Conservation (phyloP, 2,888 invertebrate genomes). For the Carabus problematicus region DNA sequence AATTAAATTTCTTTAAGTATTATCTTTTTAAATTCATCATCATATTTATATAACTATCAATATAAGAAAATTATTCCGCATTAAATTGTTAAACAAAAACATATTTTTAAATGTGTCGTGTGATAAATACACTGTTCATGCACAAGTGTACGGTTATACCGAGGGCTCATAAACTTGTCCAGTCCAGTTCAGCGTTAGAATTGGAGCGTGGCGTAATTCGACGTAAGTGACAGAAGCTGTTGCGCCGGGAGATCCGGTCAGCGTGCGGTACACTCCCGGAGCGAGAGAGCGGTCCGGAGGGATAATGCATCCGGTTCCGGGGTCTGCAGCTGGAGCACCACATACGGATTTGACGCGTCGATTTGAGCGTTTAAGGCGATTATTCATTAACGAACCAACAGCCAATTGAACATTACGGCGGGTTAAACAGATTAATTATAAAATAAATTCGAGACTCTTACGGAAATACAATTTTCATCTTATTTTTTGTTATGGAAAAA, state of each 20-base stretch:
- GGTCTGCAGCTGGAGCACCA: neutral
- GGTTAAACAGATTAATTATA: neutral
- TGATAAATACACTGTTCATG: no score
- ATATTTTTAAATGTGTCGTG: no score
- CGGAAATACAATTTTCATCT: neutral
- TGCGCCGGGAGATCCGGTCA: conserved; percentile 16
- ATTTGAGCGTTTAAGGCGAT: conserved; percentile 8
- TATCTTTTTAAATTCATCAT: no score
- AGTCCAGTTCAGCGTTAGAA: neutral
- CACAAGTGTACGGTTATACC: no score
- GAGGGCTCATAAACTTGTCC: no score
- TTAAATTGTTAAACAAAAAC: no score
- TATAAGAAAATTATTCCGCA: no score
- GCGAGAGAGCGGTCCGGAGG: conserved; percentile 13
- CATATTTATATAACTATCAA: no score
- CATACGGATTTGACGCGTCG: neutral
- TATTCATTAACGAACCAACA: neutral
- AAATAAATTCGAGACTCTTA: neutral
- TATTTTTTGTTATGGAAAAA: neutral
- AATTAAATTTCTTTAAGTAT: no score
- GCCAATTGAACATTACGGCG: neutral
- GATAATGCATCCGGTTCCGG: conserved; percentile 14
- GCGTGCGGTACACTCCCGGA: conserved; percentile 6
- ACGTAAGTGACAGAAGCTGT: conserved; percentile 19
- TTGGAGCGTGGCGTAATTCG: conserved; percentile 13